phyloP scores from a whole-genome alignment of 2,888 invertebrate genomes.

The Listrodromus nycthemerus region DNA sequence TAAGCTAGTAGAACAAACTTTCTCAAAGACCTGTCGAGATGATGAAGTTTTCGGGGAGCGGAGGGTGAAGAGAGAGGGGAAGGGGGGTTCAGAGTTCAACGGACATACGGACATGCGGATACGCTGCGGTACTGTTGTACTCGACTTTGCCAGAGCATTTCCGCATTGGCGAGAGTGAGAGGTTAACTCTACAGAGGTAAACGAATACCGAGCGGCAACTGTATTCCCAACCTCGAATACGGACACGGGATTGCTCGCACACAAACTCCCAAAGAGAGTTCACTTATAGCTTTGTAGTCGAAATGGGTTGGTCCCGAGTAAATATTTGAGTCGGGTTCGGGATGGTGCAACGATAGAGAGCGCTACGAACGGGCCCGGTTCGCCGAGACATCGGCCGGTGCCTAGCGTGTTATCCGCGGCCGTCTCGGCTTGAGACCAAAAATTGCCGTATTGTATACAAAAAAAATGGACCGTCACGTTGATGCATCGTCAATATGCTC shows the following conservation, averaged over 20 bases:
- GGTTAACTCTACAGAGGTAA: constrained; percentile 8
- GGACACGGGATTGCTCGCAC: not conserved
- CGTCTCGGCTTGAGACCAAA: not conserved
- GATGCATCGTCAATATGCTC: not conserved
- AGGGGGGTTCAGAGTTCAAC: not conserved
- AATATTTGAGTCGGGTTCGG: constrained; percentile 69
- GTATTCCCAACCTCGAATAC: constrained; percentile 8
- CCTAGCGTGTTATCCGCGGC: not conserved
- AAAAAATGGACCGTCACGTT: not conserved
- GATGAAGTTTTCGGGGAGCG: constrained; percentile 21
- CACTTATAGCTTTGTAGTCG: constrained; percentile 50
- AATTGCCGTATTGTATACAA: not conserved
- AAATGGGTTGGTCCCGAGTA: constrained; percentile 68
- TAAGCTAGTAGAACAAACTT: constrained; percentile 24
- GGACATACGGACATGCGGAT: constrained; percentile 38
- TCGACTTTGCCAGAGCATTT: constrained; percentile 36
- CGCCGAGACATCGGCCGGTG: not conserved
- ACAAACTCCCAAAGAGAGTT: constrained; percentile 15
- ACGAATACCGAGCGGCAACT: constrained; percentile 3
- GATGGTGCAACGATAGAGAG: constrained; percentile 41
- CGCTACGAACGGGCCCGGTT: not conserved
- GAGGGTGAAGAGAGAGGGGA: not conserved
- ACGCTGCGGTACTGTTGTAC: constrained; percentile 13
- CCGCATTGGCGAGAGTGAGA: constrained; percentile 20
- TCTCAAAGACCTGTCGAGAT: constrained; percentile 2